phyloP scores from a whole-genome alignment of 2,888 invertebrate genomes.

The Pegoplata infirma region DNA sequence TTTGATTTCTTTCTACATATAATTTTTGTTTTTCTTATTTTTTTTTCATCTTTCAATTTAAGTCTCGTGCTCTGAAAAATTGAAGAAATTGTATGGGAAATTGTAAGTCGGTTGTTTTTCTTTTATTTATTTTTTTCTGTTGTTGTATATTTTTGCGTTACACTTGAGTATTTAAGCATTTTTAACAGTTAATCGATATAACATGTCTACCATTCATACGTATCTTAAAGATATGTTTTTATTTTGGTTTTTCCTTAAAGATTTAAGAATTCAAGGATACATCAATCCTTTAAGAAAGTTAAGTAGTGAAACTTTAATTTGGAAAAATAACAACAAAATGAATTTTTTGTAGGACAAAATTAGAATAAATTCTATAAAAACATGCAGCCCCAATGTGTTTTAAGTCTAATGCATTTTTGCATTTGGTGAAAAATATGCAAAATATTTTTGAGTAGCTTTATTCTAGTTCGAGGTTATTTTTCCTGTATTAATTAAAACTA shows the following conservation, averaged over 20 bases:
- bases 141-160: constrained; percentile 54
- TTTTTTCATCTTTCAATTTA: constrained; percentile 47
- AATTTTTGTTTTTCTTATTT: too few relatives aligned
- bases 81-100: constrained; percentile 20
- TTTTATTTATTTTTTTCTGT: constrained; percentile 64
- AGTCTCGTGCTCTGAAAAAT: constrained; percentile 59
- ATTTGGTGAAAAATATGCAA: too few relatives aligned
- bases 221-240: constrained; percentile 40
- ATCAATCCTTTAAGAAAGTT: neutral
- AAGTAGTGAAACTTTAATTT: neutral
- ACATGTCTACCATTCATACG: constrained; percentile 51
- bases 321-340: too few relatives aligned
- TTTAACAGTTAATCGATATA: constrained; percentile 62
- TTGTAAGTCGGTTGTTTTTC: constrained; percentile 24
- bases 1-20: constrained; percentile 57
- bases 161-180: constrained; percentile 64
- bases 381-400: too few relatives aligned
- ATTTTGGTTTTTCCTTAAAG: constrained; percentile 28
- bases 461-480: too few relatives aligned
- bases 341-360: too few relatives aligned
- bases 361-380: too few relatives aligned
- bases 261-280: constrained; percentile 49
- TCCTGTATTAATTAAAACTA: too few relatives aligned
- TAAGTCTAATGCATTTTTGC: too few relatives aligned
- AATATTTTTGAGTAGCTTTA: too few relatives aligned